Evolutionary conservation across 2,888 invertebrate genomes (phyloP), one percentile per base, ranked within the genome.

Genomic region (Anodontia alba): DNA sequence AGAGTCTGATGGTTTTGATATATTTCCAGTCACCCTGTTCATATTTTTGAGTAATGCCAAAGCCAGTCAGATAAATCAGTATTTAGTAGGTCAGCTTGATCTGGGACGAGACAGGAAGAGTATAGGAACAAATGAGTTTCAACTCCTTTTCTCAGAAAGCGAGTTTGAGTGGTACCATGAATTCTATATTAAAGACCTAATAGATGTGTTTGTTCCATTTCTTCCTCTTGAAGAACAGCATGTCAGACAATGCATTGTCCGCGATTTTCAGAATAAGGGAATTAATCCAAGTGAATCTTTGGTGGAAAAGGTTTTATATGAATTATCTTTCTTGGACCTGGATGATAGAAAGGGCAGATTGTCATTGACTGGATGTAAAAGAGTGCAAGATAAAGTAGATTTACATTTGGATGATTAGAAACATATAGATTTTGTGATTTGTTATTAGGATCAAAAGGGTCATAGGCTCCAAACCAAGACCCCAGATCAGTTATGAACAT

Each of bases 361-460:
- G 74, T 92, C 92, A 17, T 79, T 86, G 20, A 92, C 92, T 42
- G 93, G 93, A 0, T 93, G 93, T 82, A 91, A 92, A 74, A 83
- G 92, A 66, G 92, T 93, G 1, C 84, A 89, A 31, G 90, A 91
- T 67, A 92, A 92, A 82, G 91, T 93, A 1, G 89, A 93, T 51
- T 66, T 89, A 26, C 86, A 86, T 81, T 57, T 86, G 15, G 86
- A 86, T 17, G 62, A 62, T 33, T 62, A 29, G 33, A 49, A 23
- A 49, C 5, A 5, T 23, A 43, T 12, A 43, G 17, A 17, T 8
- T 43, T 17, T 43, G 43, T 12, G 17, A 8, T 12, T 43, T 43
- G 43, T 43, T 43, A 43, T n/a, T n/a, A n/a, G n/a, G n/a, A n/a
- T n/a, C n/a, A n/a, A n/a, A n/a, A n/a, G n/a, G n/a, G n/a, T n/a